Percentiles rank a stretch among this genome's conserved stretches.
Evolutionary conservation across 2,113 vertebrate genomes (phyloP).

Genomic region (Campylomormyrus tamandua): DNA sequence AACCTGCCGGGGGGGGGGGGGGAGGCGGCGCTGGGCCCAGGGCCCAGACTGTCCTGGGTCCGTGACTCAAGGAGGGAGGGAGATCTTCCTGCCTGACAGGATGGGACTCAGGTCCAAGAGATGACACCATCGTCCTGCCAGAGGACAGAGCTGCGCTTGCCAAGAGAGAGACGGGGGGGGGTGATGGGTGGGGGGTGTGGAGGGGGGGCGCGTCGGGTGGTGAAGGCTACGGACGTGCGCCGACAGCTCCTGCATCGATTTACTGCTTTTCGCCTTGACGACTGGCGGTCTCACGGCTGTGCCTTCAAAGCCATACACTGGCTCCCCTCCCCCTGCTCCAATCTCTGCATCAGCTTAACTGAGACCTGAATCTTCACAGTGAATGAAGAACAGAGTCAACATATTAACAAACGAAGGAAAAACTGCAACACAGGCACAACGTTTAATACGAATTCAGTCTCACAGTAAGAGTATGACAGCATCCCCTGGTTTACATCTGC

Average conservation of each 20-base stretch:
- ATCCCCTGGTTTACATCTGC: background rate
- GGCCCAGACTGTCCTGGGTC: constrained; percentile 8
- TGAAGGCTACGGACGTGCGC: constrained; percentile 24
- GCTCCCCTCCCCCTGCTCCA: background rate
- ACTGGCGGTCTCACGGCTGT: background rate
- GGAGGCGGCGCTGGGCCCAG: background rate
- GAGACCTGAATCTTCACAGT: background rate
- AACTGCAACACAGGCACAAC: background rate
- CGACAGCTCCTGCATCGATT: constrained; percentile 25
- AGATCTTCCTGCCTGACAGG: too few species aligned
- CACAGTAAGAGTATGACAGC: background rate
- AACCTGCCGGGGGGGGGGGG: too few species aligned
- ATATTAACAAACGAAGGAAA: background rate
- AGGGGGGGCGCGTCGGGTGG: background rate
- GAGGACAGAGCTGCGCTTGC: constrained; percentile 7
- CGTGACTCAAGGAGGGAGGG: background rate
- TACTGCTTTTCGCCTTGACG: constrained; percentile 13
- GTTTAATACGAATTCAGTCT: background rate
- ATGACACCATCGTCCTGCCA: too few species aligned
- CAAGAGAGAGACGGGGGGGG: constrained; percentile 6
- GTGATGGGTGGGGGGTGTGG: too few species aligned
- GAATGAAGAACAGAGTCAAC: background rate
- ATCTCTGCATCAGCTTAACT: background rate
- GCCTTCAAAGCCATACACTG: background rate
- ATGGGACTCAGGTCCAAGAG: too few species aligned